Conservation (phyloP, 2,797 vertebrate genomes). For the Trematomus bernacchii region DNA sequence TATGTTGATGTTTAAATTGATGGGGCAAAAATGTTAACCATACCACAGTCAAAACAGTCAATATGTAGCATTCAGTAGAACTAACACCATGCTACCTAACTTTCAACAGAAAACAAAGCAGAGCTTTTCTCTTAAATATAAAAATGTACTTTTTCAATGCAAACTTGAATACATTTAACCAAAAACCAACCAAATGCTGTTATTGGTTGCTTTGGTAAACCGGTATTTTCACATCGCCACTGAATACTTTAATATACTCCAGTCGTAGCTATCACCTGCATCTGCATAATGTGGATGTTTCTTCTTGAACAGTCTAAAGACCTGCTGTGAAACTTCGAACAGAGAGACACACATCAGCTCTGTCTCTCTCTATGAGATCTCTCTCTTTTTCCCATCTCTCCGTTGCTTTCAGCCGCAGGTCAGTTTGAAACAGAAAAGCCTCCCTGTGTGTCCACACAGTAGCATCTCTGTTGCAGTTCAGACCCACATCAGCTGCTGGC, state of each 20-base stretch:
- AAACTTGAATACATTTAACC: not conserved
- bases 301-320: constrained; percentile 13
- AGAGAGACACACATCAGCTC: constrained; percentile 56
- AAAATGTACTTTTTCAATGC: not conserved
- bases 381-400: constrained; percentile 34
- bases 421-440: constrained; percentile 57
- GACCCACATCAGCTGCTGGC: constrained; percentile 45
- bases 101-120: not conserved
- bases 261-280: constrained; percentile 42
- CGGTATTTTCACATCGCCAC: not conserved
- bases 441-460: constrained; percentile 71
- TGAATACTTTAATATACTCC: constrained; percentile 15
- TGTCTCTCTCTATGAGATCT: constrained; percentile 30
- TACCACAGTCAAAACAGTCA: constrained; percentile 12
- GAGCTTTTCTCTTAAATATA: too few species aligned
- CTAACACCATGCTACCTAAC: not conserved
- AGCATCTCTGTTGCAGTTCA: constrained; percentile 65
- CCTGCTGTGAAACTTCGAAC: constrained; percentile 34
- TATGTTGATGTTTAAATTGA: constrained; percentile 22
- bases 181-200: not conserved
- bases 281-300: constrained; percentile 28
- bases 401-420: constrained; percentile 61
- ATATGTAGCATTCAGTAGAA: not conserved
- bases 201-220: not conserved
- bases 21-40: constrained; percentile 16